Conservation (phyloP, 2,888 invertebrate species). For the Rapana venosa region DNA sequence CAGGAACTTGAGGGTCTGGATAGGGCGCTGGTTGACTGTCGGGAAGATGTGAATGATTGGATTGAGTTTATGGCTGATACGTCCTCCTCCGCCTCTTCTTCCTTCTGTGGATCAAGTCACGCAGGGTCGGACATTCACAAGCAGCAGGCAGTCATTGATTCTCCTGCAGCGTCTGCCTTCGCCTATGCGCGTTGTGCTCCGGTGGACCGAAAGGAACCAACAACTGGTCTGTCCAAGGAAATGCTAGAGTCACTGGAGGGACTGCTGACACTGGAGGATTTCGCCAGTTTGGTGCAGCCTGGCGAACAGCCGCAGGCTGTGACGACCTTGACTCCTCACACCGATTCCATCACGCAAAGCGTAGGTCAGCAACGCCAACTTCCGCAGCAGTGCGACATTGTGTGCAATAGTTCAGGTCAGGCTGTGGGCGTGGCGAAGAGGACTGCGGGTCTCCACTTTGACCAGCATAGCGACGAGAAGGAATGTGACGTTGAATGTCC, state of each 20-base stretch:
- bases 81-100: not conserved
- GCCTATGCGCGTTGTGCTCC: too few species aligned
- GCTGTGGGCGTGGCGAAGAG: not conserved
- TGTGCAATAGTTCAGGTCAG: not conserved
- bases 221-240: not conserved
- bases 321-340: not conserved
- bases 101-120: not conserved
- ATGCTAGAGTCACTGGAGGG: constrained; percentile 32
- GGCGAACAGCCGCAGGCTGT: not conserved
- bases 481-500: constrained; percentile 22
- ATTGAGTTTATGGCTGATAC: too few species aligned
- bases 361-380: not conserved
- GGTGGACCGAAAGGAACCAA: not conserved
- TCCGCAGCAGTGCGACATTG: not conserved
- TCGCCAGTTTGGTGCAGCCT: not conserved
- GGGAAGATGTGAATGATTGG: not conserved
- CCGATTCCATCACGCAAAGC: not conserved
- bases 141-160: constrained; percentile 2
- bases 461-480: not conserved
- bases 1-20: not conserved
- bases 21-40: not conserved
- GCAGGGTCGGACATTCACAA: not conserved
- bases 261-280: constrained; percentile 15
- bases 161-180: not conserved
- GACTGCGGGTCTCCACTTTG: not conserved